Percentiles rank a stretch among this genome's conserved stretches.
phyloP scores from a whole-genome alignment of 64 coral and sea anemone species.

The Hydrozoanthus tunicans region DNA sequence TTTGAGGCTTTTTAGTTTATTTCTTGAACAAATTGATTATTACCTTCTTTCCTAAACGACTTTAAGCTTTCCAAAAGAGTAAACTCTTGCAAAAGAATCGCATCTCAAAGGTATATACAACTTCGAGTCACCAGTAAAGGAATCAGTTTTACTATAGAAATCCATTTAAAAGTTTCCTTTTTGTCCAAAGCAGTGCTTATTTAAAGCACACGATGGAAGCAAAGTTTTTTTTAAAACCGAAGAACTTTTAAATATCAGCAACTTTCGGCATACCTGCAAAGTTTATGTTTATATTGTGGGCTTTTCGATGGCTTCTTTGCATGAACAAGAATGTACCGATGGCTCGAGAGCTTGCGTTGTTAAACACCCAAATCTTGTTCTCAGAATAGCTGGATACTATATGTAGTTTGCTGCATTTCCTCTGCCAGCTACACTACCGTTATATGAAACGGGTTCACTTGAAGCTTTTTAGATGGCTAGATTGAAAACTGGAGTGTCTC shows the following conservation, averaged over 20 bases:
- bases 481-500: not conserved
- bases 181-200: not conserved
- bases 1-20: not conserved
- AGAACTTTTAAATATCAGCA: not conserved
- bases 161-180: not conserved
- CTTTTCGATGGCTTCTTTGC: not conserved
- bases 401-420: not conserved
- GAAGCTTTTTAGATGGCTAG: not conserved
- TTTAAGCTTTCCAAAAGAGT: not conserved
- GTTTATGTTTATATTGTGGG: constrained; percentile 23
- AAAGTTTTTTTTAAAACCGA: not conserved
- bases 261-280: not conserved
- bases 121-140: not conserved
- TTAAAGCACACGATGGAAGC: not conserved
- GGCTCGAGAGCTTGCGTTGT: not conserved
- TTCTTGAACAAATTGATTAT: constrained; percentile 3
- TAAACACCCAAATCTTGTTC: not conserved
- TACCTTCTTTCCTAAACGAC: not conserved
- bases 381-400: not conserved
- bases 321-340: not conserved
- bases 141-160: not conserved
- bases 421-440: not conserved
- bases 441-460: not conserved
- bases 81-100: not conserved
- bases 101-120: too few species aligned